phyloP scores from a whole-genome alignment of 1,140 invertebrate species.

The Stegodyphus mimosarum region DNA sequence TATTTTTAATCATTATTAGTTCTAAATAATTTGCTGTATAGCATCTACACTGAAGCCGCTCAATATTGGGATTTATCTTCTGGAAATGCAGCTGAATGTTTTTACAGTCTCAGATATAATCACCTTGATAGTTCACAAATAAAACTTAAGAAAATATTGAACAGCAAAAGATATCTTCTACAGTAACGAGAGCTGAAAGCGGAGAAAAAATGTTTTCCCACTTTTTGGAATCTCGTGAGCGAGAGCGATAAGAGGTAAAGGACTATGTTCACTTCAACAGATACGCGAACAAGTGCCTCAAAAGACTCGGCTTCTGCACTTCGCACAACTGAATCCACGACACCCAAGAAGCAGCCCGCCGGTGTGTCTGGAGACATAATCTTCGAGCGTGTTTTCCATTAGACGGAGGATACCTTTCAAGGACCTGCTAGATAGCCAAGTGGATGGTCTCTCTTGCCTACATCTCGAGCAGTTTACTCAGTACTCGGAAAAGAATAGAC shows the following conservation, averaged over 20 bases:
- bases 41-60: too few species aligned
- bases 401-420: not conserved
- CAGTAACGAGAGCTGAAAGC: too few species aligned
- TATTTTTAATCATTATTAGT: too few species aligned
- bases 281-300: not conserved
- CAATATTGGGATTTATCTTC: too few species aligned
- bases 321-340: not conserved
- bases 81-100: too few species aligned
- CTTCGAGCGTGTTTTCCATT: not conserved
- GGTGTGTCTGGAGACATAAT: not conserved
- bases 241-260: not conserved
- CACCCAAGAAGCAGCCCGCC: not conserved
- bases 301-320: not conserved
- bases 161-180: too few species aligned
- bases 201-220: too few species aligned
- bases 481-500: not conserved
- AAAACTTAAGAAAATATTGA: too few species aligned
- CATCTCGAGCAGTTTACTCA: not conserved
- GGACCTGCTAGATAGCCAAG: slow-evolving; percentile 2
- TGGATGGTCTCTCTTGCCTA: slow-evolving; percentile 1
- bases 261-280: not conserved
- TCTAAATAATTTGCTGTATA: too few species aligned
- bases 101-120: too few species aligned
- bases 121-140: too few species aligned
- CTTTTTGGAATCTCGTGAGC: not conserved